Conservation (phyloP, 2,797 vertebrate genomes). For the Thamnophis elegans region DNA sequence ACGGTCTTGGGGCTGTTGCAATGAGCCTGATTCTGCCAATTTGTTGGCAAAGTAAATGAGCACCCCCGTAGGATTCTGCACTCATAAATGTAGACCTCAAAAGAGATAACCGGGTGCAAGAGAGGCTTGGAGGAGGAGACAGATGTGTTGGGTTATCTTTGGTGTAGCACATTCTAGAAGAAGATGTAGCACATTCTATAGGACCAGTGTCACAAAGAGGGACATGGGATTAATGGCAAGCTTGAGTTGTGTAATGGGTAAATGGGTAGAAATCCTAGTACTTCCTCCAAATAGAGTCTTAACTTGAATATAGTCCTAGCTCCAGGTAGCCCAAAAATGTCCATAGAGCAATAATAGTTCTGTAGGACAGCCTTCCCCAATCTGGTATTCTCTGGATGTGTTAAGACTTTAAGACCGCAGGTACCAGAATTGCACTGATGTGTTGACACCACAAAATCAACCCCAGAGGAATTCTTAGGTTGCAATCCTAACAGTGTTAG, state of each 20-base stretch:
- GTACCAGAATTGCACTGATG: neutral
- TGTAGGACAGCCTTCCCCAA: neutral
- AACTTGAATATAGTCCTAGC: neutral
- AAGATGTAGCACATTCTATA: neutral
- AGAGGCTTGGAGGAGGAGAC: neutral
- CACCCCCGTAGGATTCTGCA: neutral
- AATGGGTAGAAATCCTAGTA: neutral
- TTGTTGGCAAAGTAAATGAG: neutral
- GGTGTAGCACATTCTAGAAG: too few species aligned
- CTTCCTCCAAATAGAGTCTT: neutral
- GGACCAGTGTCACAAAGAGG: neutral
- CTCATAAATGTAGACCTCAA: neutral
- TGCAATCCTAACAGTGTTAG: neutral
- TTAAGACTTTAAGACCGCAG: neutral
- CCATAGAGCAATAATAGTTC: neutral
- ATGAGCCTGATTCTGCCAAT: neutral
- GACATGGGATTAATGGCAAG: neutral
- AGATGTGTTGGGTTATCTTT: neutral
- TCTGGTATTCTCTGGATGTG: neutral
- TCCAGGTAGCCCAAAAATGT: neutral
- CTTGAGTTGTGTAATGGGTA: neutral
- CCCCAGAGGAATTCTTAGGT: neutral
- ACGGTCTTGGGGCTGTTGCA: neutral
- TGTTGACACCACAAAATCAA: neutral
- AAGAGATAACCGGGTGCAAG: neutral